Evolutionary conservation across 2,797 vertebrate species (phyloP).

Genomic region (Scleropages formosus): DNA sequence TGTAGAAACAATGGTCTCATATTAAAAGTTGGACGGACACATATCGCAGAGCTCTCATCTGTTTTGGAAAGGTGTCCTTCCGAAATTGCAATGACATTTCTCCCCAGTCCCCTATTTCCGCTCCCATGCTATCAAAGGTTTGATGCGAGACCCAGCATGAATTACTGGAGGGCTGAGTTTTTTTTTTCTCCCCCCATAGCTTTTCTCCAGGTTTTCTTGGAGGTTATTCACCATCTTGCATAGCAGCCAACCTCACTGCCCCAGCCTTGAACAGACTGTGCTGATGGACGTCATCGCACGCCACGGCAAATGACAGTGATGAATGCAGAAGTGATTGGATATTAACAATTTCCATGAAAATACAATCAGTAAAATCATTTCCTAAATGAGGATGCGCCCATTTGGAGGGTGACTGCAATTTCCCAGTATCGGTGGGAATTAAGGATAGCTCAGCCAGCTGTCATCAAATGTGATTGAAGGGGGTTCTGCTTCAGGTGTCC

Average conservation of each 20-base stretch:
- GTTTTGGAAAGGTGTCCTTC: too few relatives aligned
- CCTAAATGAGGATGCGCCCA: background rate
- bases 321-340: slow-evolving; percentile 11
- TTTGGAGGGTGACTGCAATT: background rate
- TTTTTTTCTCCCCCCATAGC: slow-evolving; percentile 22
- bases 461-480: slow-evolving; percentile 1
- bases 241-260: too few relatives aligned
- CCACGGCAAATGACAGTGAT: background rate
- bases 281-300: background rate
- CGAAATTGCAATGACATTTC: too few relatives aligned
- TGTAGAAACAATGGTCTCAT: too few relatives aligned
- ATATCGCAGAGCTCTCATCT: too few relatives aligned
- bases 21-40: too few relatives aligned
- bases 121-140: too few relatives aligned
- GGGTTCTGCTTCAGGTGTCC: background rate
- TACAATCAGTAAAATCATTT: slow-evolving; percentile 17
- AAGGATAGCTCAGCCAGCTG: background rate
- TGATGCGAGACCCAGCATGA: too few relatives aligned
- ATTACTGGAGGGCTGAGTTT: background rate
- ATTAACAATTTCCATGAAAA: slow-evolving; percentile 24
- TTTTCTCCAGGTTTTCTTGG: slow-evolving; percentile 1
- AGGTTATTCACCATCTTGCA: background rate
- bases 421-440: background rate
- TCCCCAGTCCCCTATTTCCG: too few relatives aligned
- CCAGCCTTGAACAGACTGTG: background rate